Conservation (phyloP, 2,888 invertebrate genomes). For the Apodemia duryi region DNA sequence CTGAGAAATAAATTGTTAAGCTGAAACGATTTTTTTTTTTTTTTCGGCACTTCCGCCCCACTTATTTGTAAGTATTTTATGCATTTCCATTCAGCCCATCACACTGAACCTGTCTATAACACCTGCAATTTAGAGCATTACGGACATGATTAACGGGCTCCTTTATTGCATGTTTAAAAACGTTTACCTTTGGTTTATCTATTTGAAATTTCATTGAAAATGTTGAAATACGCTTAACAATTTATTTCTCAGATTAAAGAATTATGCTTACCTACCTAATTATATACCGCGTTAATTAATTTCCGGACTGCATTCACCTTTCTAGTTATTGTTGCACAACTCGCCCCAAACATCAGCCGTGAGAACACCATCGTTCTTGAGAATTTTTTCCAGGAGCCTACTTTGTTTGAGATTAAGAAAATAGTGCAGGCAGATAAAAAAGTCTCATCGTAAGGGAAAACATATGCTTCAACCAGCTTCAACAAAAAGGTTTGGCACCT, state of each 20-base stretch:
- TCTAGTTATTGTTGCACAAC: slow-evolving; percentile 57
- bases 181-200: neutral
- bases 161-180: neutral
- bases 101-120: too few relatives aligned
- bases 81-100: too few relatives aligned
- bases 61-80: too few relatives aligned
- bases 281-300: slow-evolving; percentile 25
- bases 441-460: too few relatives aligned
- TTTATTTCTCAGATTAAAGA: slow-evolving; percentile 13
- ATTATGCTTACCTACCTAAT: slow-evolving; percentile 17
- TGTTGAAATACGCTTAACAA: neutral
- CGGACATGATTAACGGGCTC: too few relatives aligned
- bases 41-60: too few relatives aligned
- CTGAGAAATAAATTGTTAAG: too few relatives aligned
- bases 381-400: slow-evolving; percentile 42
- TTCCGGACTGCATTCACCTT: slow-evolving; percentile 47
- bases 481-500: too few relatives aligned
- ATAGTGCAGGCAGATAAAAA: neutral
- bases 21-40: too few relatives aligned
- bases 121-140: too few relatives aligned
- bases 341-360: slow-evolving; percentile 39
- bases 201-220: neutral
- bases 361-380: slow-evolving; percentile 45
- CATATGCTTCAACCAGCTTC: too few relatives aligned
- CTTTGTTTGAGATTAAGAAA: slow-evolving; percentile 33